Evolutionary conservation across 2,113 vertebrate genomes (phyloP).

Genomic region (Brachyhypopomus occidentalis): DNA sequence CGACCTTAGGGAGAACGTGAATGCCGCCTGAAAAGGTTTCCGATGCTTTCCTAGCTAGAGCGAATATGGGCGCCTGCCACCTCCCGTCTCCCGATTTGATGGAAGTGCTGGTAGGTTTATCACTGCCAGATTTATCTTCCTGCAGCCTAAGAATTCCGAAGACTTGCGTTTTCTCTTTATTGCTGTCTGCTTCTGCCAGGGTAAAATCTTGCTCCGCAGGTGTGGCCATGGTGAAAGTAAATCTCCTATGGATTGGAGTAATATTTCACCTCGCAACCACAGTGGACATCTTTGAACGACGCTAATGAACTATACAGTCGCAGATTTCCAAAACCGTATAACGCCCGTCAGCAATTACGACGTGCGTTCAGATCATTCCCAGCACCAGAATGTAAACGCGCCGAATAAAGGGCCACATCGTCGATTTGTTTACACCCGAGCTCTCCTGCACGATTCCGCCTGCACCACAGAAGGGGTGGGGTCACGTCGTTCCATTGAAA

Average conservation of each 20-base stretch:
- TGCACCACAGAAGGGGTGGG: too few relatives aligned
- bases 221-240: conserved; percentile 71
- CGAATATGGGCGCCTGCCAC: conserved; percentile 83
- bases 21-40: conserved; percentile 80
- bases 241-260: conserved; percentile 43
- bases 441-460: neutral
- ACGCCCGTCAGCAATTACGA: neutral
- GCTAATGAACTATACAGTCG: conserved; percentile 43
- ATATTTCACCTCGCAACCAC: conserved; percentile 53
- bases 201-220: conserved; percentile 76
- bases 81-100: conserved; percentile 71
- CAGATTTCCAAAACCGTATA: neutral
- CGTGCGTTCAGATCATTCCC: neutral
- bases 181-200: conserved; percentile 72
- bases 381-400: neutral
- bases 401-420: conserved; percentile 40
- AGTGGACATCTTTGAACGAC: conserved; percentile 41
- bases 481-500: conserved; percentile 62
- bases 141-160: conserved; percentile 78
- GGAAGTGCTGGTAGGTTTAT: conserved; percentile 57
- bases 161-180: conserved; percentile 72
- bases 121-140: conserved; percentile 70
- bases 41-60: conserved; percentile 79
- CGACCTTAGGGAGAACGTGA: conserved; percentile 77
- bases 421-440: conserved; percentile 70